Conservation (phyloP, 2,113 vertebrate genomes). For the Pogona vitticeps region DNA sequence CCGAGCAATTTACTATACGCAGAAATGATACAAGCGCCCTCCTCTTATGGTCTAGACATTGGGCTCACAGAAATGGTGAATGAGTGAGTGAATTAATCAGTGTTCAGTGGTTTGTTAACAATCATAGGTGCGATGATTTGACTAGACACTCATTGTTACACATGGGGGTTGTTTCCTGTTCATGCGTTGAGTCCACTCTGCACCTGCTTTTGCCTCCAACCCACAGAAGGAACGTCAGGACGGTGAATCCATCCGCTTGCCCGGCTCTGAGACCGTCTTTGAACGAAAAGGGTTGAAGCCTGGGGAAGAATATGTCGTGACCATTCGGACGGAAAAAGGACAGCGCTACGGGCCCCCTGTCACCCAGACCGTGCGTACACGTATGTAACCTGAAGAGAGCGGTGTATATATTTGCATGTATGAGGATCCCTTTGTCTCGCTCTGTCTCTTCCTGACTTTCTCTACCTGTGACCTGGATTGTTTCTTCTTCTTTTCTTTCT, state of each 20-base stretch:
- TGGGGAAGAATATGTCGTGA: constrained; percentile 76
- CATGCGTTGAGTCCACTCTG: no score
- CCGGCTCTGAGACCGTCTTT: constrained; percentile 65
- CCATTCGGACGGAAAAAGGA: constrained; percentile 66
- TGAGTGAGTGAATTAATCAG: no score
- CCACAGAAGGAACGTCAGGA: constrained; percentile 73
- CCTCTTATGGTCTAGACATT: background rate
- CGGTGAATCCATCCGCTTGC: constrained; percentile 54
- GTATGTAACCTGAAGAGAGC: constrained; percentile 63
- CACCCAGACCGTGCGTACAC: constrained; percentile 68
- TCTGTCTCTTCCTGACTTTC: no score
- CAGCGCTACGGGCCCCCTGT: constrained; percentile 65
- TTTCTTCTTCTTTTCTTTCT: background rate
- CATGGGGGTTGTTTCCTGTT: background rate
- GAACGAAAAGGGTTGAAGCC: constrained; percentile 76
- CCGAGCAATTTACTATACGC: background rate
- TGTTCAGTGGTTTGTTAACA: background rate
- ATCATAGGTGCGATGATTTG: background rate
- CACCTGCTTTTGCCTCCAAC: background rate
- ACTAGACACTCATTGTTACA: background rate
- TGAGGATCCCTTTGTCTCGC: no score
- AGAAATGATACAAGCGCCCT: background rate
- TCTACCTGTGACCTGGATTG: background rate
- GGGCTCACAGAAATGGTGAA: background rate
- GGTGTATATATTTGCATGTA: background rate